Conservation (phyloP, 2,888 invertebrate genomes). For the Leucania comma region DNA sequence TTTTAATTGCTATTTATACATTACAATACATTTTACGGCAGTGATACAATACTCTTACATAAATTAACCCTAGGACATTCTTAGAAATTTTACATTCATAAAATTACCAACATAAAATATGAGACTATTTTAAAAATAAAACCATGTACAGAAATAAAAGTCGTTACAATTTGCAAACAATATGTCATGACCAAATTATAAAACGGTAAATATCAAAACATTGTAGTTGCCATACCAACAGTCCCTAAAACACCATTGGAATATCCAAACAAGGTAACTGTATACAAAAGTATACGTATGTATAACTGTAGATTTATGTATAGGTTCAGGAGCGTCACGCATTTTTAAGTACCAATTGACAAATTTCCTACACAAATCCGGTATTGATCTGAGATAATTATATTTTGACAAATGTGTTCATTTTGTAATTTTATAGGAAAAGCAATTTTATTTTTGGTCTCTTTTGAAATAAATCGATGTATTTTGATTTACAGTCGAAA, state of each 20-base stretch:
- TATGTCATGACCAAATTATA: slow-evolving; percentile 19
- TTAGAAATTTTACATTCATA: slow-evolving; percentile 21
- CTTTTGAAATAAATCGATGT: too few species aligned
- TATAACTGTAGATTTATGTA: slow-evolving; percentile 32
- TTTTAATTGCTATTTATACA: slow-evolving; percentile 53
- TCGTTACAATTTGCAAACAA: slow-evolving; percentile 37
- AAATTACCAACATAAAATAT: background rate
- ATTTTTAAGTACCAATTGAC: slow-evolving; percentile 28
- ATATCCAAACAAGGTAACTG: slow-evolving; percentile 58
- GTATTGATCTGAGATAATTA: background rate
- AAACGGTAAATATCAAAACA: slow-evolving; percentile 54
- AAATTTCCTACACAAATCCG: slow-evolving; percentile 26
- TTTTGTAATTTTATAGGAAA: background rate
- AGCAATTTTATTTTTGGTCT: background rate
- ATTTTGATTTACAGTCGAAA: too few species aligned
- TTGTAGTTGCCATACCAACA: slow-evolving; percentile 39
- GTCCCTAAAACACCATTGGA: slow-evolving; percentile 49
- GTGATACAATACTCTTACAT: slow-evolving; percentile 49
- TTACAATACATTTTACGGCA: slow-evolving; percentile 61
- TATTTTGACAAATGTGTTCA: background rate
- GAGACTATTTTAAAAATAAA: background rate
- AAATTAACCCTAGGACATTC: slow-evolving; percentile 27
- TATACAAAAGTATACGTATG: slow-evolving; percentile 14
- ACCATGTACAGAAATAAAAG: background rate
- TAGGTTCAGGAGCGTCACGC: slow-evolving; percentile 26